These are phyloP conservation scores for Andrena bicolor DNA, from an alignment of 2,888 invertebrate species.

Conservation along the genomic window DNA sequence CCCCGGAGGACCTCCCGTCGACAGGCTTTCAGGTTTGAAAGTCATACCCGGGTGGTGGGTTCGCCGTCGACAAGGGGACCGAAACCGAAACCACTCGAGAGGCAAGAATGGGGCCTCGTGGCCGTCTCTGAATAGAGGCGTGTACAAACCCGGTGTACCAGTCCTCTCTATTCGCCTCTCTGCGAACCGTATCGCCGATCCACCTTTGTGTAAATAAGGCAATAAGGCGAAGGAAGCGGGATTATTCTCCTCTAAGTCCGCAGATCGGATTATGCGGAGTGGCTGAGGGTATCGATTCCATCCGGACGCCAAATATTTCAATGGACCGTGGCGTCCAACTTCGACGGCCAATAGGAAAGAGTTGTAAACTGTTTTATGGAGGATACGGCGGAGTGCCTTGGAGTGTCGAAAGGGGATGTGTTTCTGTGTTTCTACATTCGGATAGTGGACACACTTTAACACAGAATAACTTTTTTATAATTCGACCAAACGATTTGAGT, in stretches of 20 bases:
- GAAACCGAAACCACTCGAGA: constrained; percentile 80
- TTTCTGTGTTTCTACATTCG: no score
- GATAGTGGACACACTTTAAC: no score
- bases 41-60: constrained; percentile 75
- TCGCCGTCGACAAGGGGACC: constrained; percentile 68
- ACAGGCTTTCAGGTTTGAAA: constrained; percentile 80
- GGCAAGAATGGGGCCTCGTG: constrained; percentile 73
- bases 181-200: constrained; percentile 52
- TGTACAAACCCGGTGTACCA: constrained; percentile 64
- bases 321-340: constrained; percentile 6
- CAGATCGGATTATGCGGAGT: constrained; percentile 69
- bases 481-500: no score
- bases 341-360: background rate
- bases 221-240: constrained; percentile 68
- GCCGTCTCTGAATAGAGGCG: constrained; percentile 70
- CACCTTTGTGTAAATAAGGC: constrained; percentile 72
- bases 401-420: background rate
- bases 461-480: no score
- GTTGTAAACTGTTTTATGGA: background rate
- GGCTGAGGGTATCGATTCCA: constrained; percentile 19
- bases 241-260: constrained; percentile 61
- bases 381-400: background rate
- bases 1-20: constrained; percentile 80
- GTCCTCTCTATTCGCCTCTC: constrained; percentile 42
- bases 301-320: constrained; percentile 36